Base-by-base conservation (phyloP, 2,888 invertebrate genomes). In the Epirrita christyi region DNA sequence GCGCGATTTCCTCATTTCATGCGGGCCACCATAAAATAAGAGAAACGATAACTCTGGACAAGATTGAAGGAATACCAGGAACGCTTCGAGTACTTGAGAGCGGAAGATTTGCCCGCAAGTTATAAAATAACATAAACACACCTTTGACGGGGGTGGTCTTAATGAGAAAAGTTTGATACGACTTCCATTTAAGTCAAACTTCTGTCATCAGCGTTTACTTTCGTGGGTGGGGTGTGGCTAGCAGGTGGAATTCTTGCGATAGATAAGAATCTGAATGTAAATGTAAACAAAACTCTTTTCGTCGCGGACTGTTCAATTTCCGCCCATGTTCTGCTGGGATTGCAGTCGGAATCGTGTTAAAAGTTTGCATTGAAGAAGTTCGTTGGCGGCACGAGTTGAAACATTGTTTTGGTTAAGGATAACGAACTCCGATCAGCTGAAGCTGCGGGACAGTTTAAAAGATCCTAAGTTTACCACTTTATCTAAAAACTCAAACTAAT, bases 91-190 rank as follows among this genome's bases (percentile, higher is more conserved):
- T 61, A 58, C 64, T 64, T 61, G 58, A 61, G 62, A 63, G 60
- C 65, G 69, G 64, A 64, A 78, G 79, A 81, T 83, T 85, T 84
- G 76, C 73, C 73, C 76, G 76, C 76, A 81, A 85, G 83, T 83
- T 83, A 86, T 85, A 85, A 89, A 89, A 89, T 88, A 88, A 87
- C 81, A 84, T 88, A 89, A 89, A 87, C 84, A 88, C 83, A 89
- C 88, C 88, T 89, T 88, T 88, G 86, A 88, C 81, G 85, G 83
- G 85, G 83, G 79, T 85, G 84, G 77, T 82, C 84, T 91, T 92
- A 90, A 92, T 91, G 91, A 90, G 89, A 91, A 91, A 92, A 92
- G 85, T 91, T 92, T 81, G 81, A 87, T 88, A 80, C 85, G 83
- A 86, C 88, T 89, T 85, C 83, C 85, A 86, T 88, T 88, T 86